These are phyloP conservation scores for Cricetomys ansorgei DNA, from an alignment of 2,113 vertebrate species.

Conservation along the genomic window DNA sequence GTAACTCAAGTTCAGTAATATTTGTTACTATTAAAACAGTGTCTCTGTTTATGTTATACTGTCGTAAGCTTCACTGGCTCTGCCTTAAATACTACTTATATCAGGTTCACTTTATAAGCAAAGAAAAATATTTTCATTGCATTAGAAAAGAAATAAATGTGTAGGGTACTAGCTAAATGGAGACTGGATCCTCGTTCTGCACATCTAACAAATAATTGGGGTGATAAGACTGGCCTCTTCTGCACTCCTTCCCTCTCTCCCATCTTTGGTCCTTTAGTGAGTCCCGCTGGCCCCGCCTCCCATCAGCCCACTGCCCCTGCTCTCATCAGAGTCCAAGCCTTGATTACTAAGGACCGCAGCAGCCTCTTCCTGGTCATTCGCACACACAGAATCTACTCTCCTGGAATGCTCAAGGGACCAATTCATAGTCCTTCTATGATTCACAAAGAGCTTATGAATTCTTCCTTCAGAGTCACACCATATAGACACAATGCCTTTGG, in stretches of 20 bases:
- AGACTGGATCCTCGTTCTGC: conserved; percentile 32
- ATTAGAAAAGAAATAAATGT: background rate
- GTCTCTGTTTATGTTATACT: background rate
- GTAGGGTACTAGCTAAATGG: background rate
- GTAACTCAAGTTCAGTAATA: background rate
- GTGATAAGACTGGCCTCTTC: background rate
- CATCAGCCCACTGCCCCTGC: background rate
- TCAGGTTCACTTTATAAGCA: conserved; percentile 40
- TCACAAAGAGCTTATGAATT: background rate
- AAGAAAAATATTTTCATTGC: conserved; percentile 50
- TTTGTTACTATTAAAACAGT: background rate
- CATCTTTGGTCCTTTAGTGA: background rate
- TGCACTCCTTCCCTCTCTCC: background rate
- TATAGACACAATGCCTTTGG: background rate
- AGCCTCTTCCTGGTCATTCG: background rate
- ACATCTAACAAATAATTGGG: background rate
- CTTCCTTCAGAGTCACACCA: background rate
- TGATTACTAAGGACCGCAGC: background rate
- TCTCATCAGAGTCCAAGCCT: background rate
- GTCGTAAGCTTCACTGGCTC: background rate
- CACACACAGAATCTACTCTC: background rate
- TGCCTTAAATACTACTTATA: background rate
- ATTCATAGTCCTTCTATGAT: background rate
- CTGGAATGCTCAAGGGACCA: background rate
- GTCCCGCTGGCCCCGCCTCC: background rate